Evolutionary conservation across 2,797 vertebrate genomes (phyloP), one percentile per base, ranked within the genome.

Genomic region (Pterois miles): DNA sequence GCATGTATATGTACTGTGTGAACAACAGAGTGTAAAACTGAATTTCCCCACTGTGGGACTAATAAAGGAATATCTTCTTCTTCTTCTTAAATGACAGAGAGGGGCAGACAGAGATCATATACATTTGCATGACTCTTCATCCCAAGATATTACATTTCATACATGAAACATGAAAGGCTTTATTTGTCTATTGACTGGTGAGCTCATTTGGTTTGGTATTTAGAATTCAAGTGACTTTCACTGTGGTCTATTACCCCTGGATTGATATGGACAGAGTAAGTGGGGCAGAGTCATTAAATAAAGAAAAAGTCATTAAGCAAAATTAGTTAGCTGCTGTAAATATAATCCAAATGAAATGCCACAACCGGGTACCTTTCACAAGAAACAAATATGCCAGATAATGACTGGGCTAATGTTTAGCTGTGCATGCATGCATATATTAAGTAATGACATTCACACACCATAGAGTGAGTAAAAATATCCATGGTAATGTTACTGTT

Each of bases 251-350:
- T 91, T 92, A 84, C 71, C 69, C 34, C 73, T 66, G 60, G 81
- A 85, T 81, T 89, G 80, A 88, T 87, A 88, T 78, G 76, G 84
- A 86, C 85, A 69, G 79, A 77, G 66, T 59, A 66, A 82, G 77
- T 68, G 43, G 81, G 76, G 75, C 59, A 57, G 40, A 84, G 68
- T 78, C 86, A 89, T 86, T 86, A 87, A 89, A 88, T 74, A 84
- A 89, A 74, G 78, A 87, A 87, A 91, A 89, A 83, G 78, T 85
- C 74, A 88, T 90, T 89, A 87, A 63, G 73, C 65, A 73, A 87
- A 91, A 89, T 90, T 87, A 86, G 83, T 78, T 74, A 22, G 80
- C 80, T 79, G 84, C 70, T 85, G 79, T 87, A 90, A 89, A 92
- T 92, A 89, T 84, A 80, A 50, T n/a, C 46, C 53, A 69, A 79